Evolutionary conservation across 2,888 invertebrate genomes (phyloP).

Genomic region (Protodeltote pygarga): DNA sequence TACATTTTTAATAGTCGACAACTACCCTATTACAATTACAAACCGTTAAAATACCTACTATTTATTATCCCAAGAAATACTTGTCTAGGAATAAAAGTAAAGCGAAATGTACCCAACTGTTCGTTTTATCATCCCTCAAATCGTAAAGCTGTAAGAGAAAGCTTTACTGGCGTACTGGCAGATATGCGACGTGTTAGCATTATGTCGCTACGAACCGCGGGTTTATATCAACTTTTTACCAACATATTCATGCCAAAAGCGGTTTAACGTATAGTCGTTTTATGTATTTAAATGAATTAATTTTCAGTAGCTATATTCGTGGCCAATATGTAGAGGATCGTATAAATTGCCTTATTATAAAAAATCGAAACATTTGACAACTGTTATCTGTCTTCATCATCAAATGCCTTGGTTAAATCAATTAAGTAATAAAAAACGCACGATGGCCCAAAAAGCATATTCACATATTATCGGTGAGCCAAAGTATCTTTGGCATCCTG

Average conservation of each 20-base stretch:
- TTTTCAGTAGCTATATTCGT: background rate
- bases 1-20: too few relatives aligned
- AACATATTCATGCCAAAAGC: slow-evolving; percentile 25
- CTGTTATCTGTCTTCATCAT: too few relatives aligned
- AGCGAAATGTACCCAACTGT: slow-evolving; percentile 22
- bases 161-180: slow-evolving; percentile 24
- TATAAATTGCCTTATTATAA: background rate
- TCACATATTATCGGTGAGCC: too few relatives aligned
- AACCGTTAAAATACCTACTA: slow-evolving; percentile 21
- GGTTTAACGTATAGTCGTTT: slow-evolving; percentile 4
- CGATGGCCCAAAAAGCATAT: too few relatives aligned
- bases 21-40: too few relatives aligned
- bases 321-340: background rate
- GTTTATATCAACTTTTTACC: slow-evolving; percentile 18
- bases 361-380: too few relatives aligned
- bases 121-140: slow-evolving; percentile 38
- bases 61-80: slow-evolving; percentile 20
- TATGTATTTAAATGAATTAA: background rate
- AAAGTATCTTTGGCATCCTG: too few relatives aligned
- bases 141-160: slow-evolving; percentile 37
- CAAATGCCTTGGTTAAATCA: too few relatives aligned
- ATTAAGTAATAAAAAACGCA: too few relatives aligned
- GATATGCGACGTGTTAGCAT: slow-evolving; percentile 31
- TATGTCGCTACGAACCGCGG: slow-evolving; percentile 23
- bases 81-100: slow-evolving; percentile 17